Percentiles rank a stretch among this genome's conserved stretches.
Evolutionary conservation across 2,797 vertebrate species (phyloP).

Genomic region (Fistularia commersonii): DNA sequence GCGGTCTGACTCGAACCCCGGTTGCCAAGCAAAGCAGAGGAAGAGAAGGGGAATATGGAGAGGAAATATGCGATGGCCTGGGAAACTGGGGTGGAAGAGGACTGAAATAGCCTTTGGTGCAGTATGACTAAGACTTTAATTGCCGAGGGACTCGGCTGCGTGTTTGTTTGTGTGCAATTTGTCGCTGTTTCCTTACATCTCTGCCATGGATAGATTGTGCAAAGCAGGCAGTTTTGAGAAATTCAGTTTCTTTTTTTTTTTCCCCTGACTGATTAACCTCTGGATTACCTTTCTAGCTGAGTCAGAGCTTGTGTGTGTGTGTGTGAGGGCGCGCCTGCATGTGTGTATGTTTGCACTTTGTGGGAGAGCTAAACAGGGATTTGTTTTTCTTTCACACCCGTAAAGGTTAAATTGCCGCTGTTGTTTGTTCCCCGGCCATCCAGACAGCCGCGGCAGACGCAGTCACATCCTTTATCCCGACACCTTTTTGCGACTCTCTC

Average conservation of each 20-base stretch:
- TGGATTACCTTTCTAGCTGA: constrained; percentile 38
- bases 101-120: constrained; percentile 68
- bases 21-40: constrained; percentile 16
- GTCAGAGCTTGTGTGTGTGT: constrained; percentile 4
- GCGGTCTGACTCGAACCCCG: background rate
- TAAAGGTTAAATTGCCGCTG: background rate
- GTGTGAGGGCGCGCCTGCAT: background rate
- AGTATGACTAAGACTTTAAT: constrained; percentile 76
- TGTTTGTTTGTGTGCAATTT: constrained; percentile 25
- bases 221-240: constrained; percentile 39
- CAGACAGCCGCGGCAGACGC: too few species aligned
- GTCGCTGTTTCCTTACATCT: constrained; percentile 31
- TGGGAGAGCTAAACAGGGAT: constrained; percentile 19
- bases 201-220: constrained; percentile 28
- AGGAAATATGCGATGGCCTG: constrained; percentile 32
- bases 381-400: background rate
- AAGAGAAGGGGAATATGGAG: constrained; percentile 1
- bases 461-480: too few species aligned
- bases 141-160: constrained; percentile 63
- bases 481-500: constrained; percentile 12
- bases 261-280: constrained; percentile 20
- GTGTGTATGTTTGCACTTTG: constrained; percentile 1
- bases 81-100: constrained; percentile 49
- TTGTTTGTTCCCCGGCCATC: too few species aligned
- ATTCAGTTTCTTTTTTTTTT: constrained; percentile 6